phyloP scores from a whole-genome alignment of 2,113 vertebrate species.

The Passer domesticus region DNA sequence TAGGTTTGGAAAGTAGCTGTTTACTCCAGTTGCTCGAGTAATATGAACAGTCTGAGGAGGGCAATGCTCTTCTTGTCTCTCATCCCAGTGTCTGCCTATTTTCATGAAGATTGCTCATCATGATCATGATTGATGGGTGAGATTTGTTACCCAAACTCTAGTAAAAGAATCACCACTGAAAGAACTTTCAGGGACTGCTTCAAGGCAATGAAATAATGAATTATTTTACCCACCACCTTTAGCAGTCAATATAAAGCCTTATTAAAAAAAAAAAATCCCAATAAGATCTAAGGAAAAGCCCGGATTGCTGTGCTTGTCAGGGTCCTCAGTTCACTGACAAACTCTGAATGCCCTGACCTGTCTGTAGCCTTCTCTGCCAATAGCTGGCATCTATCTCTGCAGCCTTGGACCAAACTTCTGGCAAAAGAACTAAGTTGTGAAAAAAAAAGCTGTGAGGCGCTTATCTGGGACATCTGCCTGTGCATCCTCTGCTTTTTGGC shows the following conservation, averaged over 20 bases:
- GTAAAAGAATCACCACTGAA: background rate
- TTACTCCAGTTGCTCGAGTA: background rate
- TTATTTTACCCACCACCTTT: background rate
- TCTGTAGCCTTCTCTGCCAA: background rate
- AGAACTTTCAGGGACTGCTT: background rate
- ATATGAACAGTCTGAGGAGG: background rate
- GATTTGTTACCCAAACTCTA: background rate
- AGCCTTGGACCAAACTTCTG: background rate
- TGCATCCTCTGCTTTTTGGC: background rate
- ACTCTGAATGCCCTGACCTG: background rate
- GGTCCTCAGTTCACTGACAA: background rate
- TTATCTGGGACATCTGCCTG: background rate
- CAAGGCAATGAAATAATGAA: background rate
- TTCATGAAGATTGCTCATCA: background rate
- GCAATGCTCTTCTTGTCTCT: background rate
- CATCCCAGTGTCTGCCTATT: background rate
- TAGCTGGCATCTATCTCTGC: accelerated
- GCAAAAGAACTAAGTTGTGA: background rate
- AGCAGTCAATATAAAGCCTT: background rate
- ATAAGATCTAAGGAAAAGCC: background rate
- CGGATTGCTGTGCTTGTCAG: background rate
- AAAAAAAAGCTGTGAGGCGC: background rate
- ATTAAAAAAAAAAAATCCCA: background rate
- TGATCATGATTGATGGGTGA: background rate
- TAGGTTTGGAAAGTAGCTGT: background rate